A percentile compares a stretch with the other conserved stretches of the same genome.
These are phyloP conservation scores for Ditylenchus dipsaci DNA, from an alignment of 1,140 invertebrate species.

Conservation along the genomic window DNA sequence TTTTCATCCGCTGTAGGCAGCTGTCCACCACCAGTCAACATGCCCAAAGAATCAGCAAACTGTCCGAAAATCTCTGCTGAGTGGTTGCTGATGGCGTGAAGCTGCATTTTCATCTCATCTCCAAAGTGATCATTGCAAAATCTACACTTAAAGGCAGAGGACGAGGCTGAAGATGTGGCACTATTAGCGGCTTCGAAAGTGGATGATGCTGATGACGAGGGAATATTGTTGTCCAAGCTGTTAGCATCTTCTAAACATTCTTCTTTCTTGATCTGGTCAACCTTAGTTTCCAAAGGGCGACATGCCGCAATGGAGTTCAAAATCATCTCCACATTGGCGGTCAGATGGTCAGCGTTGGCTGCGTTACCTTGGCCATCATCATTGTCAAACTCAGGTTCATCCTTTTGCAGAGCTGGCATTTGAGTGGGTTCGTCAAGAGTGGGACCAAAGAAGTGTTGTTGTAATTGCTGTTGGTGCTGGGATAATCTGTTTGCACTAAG, in stretches of 20 bases:
- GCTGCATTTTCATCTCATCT: slow-evolving; percentile 10
- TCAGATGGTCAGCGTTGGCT: background rate
- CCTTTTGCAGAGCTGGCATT: background rate
- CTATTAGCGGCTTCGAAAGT: background rate
- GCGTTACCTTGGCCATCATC: background rate
- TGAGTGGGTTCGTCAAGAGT: background rate
- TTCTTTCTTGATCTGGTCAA: background rate
- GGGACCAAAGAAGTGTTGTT: background rate
- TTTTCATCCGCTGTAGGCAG: background rate
- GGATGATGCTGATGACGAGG: background rate
- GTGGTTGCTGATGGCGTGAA: slow-evolving; percentile 13
- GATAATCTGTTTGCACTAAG: background rate
- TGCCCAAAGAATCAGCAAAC: background rate
- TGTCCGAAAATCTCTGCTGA: background rate
- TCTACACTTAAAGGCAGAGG: background rate
- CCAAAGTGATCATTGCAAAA: slow-evolving; percentile 6
- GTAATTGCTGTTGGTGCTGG: background rate
- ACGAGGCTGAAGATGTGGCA: background rate
- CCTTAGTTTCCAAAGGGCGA: background rate
- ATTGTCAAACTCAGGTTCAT: background rate
- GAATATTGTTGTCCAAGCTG: background rate
- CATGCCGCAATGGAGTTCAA: background rate
- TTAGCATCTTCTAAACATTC: background rate
- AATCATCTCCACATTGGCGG: background rate
- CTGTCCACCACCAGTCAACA: background rate